Evolutionary conservation across 2,888 invertebrate species (phyloP), one percentile per base, ranked within the genome.

Genomic region (Perdita meconis): DNA sequence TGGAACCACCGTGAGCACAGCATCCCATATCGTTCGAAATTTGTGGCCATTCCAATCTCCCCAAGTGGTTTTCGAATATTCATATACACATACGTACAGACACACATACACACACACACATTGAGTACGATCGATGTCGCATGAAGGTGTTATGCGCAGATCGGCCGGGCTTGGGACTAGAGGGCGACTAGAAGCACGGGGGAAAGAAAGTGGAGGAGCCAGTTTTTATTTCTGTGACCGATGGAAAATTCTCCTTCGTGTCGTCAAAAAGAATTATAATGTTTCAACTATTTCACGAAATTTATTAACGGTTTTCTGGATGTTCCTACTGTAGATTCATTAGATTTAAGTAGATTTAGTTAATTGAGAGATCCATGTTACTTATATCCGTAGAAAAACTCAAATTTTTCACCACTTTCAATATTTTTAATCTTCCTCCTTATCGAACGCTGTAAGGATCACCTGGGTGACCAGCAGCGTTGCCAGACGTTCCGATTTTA

Each of bases 101-200:
- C 13, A 56, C 38, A 53, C 53, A 44, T 22, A 47, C 42, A 63
- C 51, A 40, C 56, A 57, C 56, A 57, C 63, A 73, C 74, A 74
- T 30, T 72, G 71, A 70, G 72, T 81, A 78, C 72, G 83, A 81
- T 83, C 79, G 77, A 79, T 83, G 83, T 83, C 83, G 83, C 81
- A 83, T 83, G 83, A 83, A 83, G 81, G 77, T 79, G 82, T 83
- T 81, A 81, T 74, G 79, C 83, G 77, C 83, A 81, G 77, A 83
- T 83, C 83, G 76, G 77, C 77, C 71, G 74, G 67, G 72, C 73
- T 73, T 80, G 63, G 50, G 67, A 50, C 82, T 80, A 76, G 80
- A 81, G 76, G 82, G 55, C 60, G 65, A 63, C 57, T 38, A 73
- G 55, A 34, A 69, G 56, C 51, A 36, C 57, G 12, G 53, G 78